Percentiles rank a stretch among this genome's conserved stretches.
These are phyloP conservation scores for Apis dorsata DNA, from an alignment of 1,140 invertebrate genomes.

Conservation along the genomic window DNA sequence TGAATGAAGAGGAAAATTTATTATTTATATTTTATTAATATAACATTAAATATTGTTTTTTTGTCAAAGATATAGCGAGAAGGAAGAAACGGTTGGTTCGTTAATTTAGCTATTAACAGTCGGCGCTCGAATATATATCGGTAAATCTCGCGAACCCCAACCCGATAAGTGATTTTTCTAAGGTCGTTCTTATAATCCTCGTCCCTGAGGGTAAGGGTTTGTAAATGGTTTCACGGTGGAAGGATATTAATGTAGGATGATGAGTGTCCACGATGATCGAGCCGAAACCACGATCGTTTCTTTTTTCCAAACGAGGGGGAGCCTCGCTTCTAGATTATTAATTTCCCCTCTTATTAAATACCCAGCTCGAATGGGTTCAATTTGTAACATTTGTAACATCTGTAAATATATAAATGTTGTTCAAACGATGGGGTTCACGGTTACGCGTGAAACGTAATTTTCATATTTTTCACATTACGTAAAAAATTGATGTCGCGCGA, in stretches of 20 bases:
- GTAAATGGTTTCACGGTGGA: conserved; percentile 31
- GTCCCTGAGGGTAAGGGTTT: conserved; percentile 18
- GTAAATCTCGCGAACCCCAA: conserved; percentile 36
- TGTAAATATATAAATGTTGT: too few species aligned
- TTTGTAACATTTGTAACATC: neutral
- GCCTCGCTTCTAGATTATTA: neutral
- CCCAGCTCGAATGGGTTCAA: neutral
- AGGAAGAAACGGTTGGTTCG: neutral
- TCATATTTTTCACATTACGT: too few species aligned
- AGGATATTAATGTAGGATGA: conserved; percentile 40
- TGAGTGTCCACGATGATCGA: conserved; percentile 36
- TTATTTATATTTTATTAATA: too few species aligned
- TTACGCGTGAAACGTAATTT: too few species aligned
- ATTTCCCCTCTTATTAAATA: neutral
- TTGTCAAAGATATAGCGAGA: too few species aligned
- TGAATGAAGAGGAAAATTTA: too few species aligned
- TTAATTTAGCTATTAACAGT: conserved; percentile 44
- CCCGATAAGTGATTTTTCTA: conserved; percentile 48
- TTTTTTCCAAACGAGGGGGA: neutral
- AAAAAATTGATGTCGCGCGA: too few species aligned
- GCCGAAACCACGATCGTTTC: neutral
- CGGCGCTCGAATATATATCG: neutral
- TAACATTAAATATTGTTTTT: too few species aligned
- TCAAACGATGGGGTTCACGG: too few species aligned
- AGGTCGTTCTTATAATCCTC: conserved; percentile 30